Conservation (phyloP, 2,113 vertebrate species). For the Salvator merianae region DNA sequence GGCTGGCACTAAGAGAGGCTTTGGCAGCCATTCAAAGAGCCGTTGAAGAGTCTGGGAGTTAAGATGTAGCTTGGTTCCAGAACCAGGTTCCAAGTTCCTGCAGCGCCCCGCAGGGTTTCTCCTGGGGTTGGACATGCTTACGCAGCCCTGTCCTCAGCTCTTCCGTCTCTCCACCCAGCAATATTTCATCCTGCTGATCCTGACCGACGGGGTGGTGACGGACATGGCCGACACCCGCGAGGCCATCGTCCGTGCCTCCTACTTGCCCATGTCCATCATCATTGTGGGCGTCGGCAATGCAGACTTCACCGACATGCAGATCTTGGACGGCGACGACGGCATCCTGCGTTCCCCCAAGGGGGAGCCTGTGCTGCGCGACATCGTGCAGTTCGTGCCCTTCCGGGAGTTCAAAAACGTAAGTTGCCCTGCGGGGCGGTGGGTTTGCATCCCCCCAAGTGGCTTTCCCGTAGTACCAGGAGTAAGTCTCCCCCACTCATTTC, state of each 20-base stretch:
- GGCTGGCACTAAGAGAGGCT: too few relatives aligned
- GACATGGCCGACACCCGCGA: conserved; percentile 94
- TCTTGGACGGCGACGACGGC: conserved; percentile 90
- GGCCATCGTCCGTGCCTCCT: conserved; percentile 91
- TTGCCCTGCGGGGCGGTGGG: not conserved
- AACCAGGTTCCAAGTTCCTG: not conserved
- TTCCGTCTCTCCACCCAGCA: conserved; percentile 71
- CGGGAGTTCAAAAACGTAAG: conserved; percentile 95
- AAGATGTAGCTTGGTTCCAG: not conserved
- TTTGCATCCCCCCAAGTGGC: accelerated
- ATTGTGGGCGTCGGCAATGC: conserved; percentile 95
- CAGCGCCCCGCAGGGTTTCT: not conserved
- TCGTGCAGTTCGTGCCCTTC: conserved; percentile 95
- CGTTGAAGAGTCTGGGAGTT: not conserved
- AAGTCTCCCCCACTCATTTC: not conserved
- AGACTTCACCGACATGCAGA: conserved; percentile 96
- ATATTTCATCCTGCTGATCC: conserved; percentile 94
- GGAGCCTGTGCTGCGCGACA: conserved; percentile 89
- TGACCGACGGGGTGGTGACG: conserved; percentile 92
- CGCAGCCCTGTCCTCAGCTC: not conserved
- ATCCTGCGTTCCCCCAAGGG: conserved; percentile 88
- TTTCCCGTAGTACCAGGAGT: not conserved
- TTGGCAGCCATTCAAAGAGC: not conserved
- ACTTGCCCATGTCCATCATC: conserved; percentile 94
- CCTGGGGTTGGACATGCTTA: not conserved